Percentiles rank a stretch among this genome's conserved stretches.
Conservation (phyloP, 1,140 invertebrate species). For the Caenorhabditis inopinata region DNA sequence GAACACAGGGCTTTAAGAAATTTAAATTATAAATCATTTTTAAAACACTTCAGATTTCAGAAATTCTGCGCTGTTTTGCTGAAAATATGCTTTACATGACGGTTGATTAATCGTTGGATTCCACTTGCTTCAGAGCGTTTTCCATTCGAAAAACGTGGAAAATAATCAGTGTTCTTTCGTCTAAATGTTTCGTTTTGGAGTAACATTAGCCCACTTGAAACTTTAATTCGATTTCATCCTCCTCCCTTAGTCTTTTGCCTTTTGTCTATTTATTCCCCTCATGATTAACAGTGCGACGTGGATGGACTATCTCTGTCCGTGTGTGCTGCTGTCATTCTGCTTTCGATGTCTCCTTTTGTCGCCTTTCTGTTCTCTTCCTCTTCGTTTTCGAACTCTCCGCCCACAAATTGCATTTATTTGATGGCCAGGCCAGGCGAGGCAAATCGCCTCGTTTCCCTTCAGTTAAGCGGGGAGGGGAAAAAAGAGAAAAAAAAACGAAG, state of each 20-base stretch:
- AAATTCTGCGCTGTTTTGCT: no score
- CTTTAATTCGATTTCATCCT: neutral
- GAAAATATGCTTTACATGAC: no score
- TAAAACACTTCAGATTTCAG: neutral
- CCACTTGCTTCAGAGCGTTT: no score
- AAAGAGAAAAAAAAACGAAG: neutral
- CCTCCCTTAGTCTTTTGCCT: neutral
- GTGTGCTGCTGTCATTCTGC: no score
- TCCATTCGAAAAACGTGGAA: no score
- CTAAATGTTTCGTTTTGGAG: no score
- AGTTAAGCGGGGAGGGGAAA: neutral
- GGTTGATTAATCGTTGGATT: no score
- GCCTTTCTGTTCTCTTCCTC: neutral
- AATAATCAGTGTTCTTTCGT: no score
- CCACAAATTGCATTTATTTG: constrained; percentile 33
- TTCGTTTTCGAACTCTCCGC: constrained; percentile 21
- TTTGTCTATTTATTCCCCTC: constrained; percentile 9
- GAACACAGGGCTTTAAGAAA: no score
- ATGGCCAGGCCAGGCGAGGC: constrained; percentile 17
- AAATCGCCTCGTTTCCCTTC: constrained; percentile 7
- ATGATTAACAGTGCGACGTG: constrained; percentile 13
- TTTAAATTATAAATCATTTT: no score
- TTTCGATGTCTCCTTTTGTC: neutral
- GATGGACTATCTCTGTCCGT: no score
- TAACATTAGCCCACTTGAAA: no score